phyloP scores from a whole-genome alignment of 1,140 invertebrate species.

The Ips typographus region DNA sequence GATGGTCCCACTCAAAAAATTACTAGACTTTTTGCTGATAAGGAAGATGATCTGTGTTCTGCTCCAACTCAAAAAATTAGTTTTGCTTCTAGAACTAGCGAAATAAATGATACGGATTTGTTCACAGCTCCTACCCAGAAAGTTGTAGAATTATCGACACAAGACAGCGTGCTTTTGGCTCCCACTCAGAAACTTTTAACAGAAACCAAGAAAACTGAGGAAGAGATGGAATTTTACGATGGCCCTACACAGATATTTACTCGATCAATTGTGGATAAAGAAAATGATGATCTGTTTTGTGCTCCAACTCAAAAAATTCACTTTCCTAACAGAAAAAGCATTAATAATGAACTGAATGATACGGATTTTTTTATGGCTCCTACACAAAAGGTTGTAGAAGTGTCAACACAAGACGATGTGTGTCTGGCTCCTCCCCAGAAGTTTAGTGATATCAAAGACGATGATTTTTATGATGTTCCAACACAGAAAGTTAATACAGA shows the following conservation, averaged over 20 bases:
- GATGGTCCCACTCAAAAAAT: neutral
- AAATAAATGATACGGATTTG: neutral
- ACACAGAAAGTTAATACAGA: constrained; percentile 12
- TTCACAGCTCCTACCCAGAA: neutral
- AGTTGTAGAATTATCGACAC: neutral
- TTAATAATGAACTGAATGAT: neutral
- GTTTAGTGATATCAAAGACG: neutral
- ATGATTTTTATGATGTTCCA: constrained; percentile 4
- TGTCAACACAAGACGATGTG: too few relatives aligned
- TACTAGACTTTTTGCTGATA: neutral
- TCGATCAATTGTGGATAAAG: neutral
- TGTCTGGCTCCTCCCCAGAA: too few relatives aligned
- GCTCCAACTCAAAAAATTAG: neutral
- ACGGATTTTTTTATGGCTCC: constrained; percentile 13
- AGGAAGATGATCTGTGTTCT: constrained; percentile 30
- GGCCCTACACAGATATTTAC: neutral
- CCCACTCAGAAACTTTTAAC: neutral
- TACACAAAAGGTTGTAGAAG: constrained; percentile 6
- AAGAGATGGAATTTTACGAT: neutral
- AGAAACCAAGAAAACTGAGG: neutral
- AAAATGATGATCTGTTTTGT: constrained; percentile 32
- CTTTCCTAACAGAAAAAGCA: neutral
- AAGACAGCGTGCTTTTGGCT: neutral
- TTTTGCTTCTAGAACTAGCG: neutral
- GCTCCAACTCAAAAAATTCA: constrained; percentile 35